Percentiles rank a stretch among this genome's conserved stretches.
Conservation (phyloP, 2,888 invertebrate genomes). For the Raillietiella orientalis region DNA sequence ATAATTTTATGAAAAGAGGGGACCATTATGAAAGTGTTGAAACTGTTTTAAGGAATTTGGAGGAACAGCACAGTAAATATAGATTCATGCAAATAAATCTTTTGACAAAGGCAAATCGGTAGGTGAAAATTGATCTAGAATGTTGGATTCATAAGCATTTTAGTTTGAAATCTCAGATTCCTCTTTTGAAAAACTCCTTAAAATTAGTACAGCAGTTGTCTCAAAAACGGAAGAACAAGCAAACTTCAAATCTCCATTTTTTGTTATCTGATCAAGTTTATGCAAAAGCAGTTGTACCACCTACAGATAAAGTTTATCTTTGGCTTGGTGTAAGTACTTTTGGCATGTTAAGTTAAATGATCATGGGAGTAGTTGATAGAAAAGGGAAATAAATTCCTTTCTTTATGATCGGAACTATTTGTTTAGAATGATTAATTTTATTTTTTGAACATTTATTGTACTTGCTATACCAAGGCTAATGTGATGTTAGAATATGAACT, state of each 20-base stretch:
- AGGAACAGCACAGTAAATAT: constrained; percentile 82
- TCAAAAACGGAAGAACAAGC: constrained; percentile 9
- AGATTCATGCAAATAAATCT: constrained; percentile 89
- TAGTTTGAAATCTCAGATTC: constrained; percentile 58
- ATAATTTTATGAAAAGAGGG: constrained; percentile 51
- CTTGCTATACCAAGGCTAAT: too few species aligned
- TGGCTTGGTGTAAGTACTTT: constrained; percentile 21
- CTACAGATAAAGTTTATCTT: constrained; percentile 51
- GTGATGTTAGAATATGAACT: constrained; percentile 88
- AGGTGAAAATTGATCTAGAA: constrained; percentile 5
- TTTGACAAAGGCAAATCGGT: constrained; percentile 44
- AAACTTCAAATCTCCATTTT: constrained; percentile 53
- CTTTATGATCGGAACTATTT: too few species aligned
- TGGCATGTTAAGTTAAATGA: not conserved
- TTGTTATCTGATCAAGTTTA: constrained; percentile 72
- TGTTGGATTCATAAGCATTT: constrained; percentile 1
- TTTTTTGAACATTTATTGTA: too few species aligned
- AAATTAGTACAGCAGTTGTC: constrained; percentile 58
- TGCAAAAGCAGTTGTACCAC: constrained; percentile 49
- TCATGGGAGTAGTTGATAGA: not conserved
- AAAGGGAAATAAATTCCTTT: too few species aligned
- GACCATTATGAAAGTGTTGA: constrained; percentile 56
- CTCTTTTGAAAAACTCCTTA: constrained; percentile 66
- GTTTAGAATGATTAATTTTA: too few species aligned
- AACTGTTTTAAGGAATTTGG: constrained; percentile 46